Conservation (phyloP, 2,888 invertebrate genomes). For the Myopa testacea region DNA sequence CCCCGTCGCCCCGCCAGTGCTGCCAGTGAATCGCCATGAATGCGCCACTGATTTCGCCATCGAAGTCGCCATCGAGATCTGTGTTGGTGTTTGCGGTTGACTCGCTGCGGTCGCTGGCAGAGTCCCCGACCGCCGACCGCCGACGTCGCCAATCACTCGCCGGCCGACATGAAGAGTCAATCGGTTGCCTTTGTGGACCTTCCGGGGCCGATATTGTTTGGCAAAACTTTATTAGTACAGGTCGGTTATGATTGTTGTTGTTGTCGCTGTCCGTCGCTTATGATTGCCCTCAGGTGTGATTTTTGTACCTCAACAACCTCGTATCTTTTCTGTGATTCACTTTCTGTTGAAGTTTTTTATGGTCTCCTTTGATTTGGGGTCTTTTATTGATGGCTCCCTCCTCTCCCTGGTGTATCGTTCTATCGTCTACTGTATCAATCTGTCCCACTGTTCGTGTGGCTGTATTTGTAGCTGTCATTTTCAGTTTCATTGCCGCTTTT, state of each 20-base stretch:
- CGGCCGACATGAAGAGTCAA: constrained; percentile 32
- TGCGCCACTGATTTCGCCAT: constrained; percentile 28
- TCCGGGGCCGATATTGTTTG: constrained; percentile 27
- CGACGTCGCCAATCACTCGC: constrained; percentile 28
- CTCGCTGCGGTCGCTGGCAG: background rate
- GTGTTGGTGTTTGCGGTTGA: background rate
- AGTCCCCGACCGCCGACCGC: background rate
- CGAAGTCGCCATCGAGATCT: no score
- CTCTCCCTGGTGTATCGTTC: constrained; percentile 46
- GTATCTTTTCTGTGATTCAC: constrained; percentile 53
- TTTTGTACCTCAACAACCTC: constrained; percentile 15
- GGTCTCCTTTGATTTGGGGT: background rate
- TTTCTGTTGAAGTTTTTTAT: constrained; percentile 46
- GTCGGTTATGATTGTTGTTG: constrained; percentile 12
- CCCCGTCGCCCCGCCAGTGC: background rate
- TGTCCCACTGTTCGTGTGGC: constrained; percentile 41
- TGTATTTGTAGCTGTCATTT: constrained; percentile 61
- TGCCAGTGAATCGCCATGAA: constrained; percentile 23
- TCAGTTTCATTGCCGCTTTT: constrained; percentile 48
- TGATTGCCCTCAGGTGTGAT: constrained; percentile 28
- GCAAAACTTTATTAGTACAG: constrained; percentile 10
- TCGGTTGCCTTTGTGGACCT: constrained; percentile 18
- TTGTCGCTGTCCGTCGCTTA: background rate
- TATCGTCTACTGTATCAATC: constrained; percentile 36
- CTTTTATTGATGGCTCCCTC: constrained; percentile 4